Base-by-base conservation (phyloP, 2,888 invertebrate species). In the Drosophila kokeensis region DNA sequence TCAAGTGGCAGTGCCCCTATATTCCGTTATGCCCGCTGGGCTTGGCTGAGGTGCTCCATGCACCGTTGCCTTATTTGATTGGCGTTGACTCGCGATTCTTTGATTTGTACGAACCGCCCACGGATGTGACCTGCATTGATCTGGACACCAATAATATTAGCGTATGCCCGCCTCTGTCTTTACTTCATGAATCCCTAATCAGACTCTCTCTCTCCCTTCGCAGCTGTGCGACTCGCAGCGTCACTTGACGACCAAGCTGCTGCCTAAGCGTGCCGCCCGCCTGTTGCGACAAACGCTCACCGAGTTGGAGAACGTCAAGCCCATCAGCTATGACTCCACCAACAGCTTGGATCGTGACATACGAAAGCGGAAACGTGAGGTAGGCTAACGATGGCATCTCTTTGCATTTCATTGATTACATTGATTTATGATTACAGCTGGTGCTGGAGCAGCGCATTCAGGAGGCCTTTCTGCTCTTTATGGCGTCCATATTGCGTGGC, bases 1-100 rank as follows among this genome's bases (percentile, higher is more conserved):
- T 99, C 93, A 99, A 99, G 93, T 99, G 99, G 99, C 99, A 99
- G 93, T 99, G 99, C 92, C 99, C 99, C 0, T 99, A 99, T 93
- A 99, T 99, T 94, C 99, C 99, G 3, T 94, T 99, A 62, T 99
- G 99, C 94, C 99, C 99, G 15, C 94, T 99, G 92, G 97, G 97
- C 67, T 94, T 99, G 88, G 98, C 98, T n/a, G 97, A 98, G 94
- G 98, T 99, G 6, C 94, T 99, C 61, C 98, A 99, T 93, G 99
- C 99, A 21, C 99, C 99, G 0, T 94, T 99, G 85, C 99, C 99
- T 3, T 99, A 99, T 94, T 95, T 99, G 82, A 98, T 99, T 89
- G 99, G 99, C 49, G 98, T 99, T 4, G 99, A 99, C 93, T 99
- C 99, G 1, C 95, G 99, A 79, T 99, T 99, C 94, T 99, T 99